Conservation (phyloP, 30 jellyfish, hydroid and myxozoan genomes). For the Aurelia aurita complex sp. Pacific region DNA sequence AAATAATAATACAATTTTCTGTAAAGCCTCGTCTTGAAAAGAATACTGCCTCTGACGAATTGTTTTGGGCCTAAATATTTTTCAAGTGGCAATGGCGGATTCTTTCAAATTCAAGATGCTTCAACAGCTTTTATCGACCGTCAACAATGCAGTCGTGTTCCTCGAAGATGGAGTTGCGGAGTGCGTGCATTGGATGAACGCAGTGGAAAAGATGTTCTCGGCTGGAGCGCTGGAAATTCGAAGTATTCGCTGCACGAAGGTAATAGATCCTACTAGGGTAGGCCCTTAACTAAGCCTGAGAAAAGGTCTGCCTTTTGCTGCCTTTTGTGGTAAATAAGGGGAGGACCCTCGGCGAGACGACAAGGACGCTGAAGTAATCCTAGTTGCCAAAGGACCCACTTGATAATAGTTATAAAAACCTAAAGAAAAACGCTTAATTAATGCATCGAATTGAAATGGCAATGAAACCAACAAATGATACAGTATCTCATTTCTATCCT, state of each 20-base stretch:
- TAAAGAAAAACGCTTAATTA: too few species aligned
- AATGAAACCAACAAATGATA: too few species aligned
- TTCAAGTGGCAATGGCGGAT: constrained; percentile 7
- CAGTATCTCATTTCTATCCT: too few species aligned
- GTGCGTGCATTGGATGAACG: constrained; percentile 81
- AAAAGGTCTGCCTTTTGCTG: neutral
- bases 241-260: constrained; percentile 69
- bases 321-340: neutral
- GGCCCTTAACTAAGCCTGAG: too few species aligned
- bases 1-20: too few species aligned
- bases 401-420: too few species aligned
- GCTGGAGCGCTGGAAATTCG: constrained; percentile 86
- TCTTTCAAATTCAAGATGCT: constrained; percentile 3
- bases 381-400: too few species aligned
- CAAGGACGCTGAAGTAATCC: too few species aligned
- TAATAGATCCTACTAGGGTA: neutral
- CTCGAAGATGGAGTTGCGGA: constrained; percentile 84
- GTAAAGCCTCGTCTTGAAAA: too few species aligned
- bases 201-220: constrained; percentile 42
- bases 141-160: constrained; percentile 79
- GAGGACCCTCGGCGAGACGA: too few species aligned
- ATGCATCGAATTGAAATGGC: too few species aligned
- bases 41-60: too few species aligned
- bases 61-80: neutral
- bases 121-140: constrained; percentile 53